Base-by-base conservation (phyloP, 2,797 vertebrate species). In the Tenualosa ilisha region DNA sequence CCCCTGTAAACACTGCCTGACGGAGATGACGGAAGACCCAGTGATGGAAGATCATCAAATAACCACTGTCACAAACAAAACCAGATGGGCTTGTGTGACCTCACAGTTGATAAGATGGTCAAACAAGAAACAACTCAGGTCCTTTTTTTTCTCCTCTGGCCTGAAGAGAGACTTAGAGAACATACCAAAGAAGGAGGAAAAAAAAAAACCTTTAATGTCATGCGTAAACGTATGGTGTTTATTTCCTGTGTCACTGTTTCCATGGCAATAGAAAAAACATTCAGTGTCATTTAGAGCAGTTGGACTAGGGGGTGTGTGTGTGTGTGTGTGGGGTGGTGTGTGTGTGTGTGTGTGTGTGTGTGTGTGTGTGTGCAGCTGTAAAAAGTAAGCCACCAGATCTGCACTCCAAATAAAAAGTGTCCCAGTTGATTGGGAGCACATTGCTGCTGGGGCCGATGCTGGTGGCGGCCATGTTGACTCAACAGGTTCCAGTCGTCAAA, bases 381-480 rank as follows among this genome's bases (percentile, higher is more conserved):
- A 72, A 72, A 72, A 72, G 65, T 31, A 31, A 63, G 59, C 59
- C 59, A 24, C 7, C 59, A 63, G 59, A 63, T 63, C 59, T 63
- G n/a, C n/a, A n/a, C n/a, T n/a, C 59, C 59, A 24, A 63, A 63
- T 63, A 6, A 24, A 63, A 63, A 63, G 22, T 63, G 59, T n/a
- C 59, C 51, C 6, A 12, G 12, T 56, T 86, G 86, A 84, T 82
- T 88, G 26, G 37, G 85, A 88, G 86, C 86, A 84, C 31, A 82
- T 50, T 61, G 82, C 20, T 61, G 82, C 20, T 59, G 37, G 82
- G 83, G 59, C 68, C 11, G 56, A 24, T 61, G n/a, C n/a, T 63
- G 59, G 59, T 63, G 59, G 59, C n/a, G 2, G 26, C 63, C 63
- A 68, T 68, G 63, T 37, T 68, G 63, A 13, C 6, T 6, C 63